A percentile compares a stretch with the other conserved stretches of the same genome.
phyloP scores from a whole-genome alignment of 2,113 vertebrate genomes.

The Hippocampus zosterae region DNA sequence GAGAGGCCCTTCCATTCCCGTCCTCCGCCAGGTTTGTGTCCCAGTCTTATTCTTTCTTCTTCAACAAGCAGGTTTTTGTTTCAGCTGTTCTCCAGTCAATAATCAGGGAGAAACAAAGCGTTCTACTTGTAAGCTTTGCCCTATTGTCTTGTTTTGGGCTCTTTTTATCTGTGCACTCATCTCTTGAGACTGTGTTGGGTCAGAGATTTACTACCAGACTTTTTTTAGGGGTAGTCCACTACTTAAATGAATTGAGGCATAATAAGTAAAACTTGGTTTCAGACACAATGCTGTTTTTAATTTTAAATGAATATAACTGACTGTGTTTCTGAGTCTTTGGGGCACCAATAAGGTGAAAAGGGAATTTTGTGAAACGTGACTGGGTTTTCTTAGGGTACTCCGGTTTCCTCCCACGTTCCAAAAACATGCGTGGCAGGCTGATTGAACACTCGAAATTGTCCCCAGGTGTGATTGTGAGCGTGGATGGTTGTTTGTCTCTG shows the following conservation, averaged over 20 bases:
- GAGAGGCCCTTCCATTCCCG: constrained; percentile 16
- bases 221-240: not conserved
- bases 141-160: not conserved
- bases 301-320: too few species aligned
- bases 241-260: not conserved
- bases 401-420: too few species aligned
- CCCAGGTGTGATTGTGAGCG: too few species aligned
- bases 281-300: not conserved
- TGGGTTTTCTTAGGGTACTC: too few species aligned
- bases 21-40: constrained; percentile 31
- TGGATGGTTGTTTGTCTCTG: too few species aligned
- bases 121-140: not conserved
- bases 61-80: constrained; percentile 43
- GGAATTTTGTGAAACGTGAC: too few species aligned
- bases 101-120: not conserved
- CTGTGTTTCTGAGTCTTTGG: too few species aligned
- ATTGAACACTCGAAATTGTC: too few species aligned
- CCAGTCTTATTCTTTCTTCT: constrained; percentile 26
- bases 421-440: too few species aligned
- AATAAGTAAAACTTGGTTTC: not conserved
- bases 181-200: not conserved
- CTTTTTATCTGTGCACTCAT: not conserved
- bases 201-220: not conserved
- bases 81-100: constrained; percentile 8
- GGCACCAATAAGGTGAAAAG: not conserved